Evolutionary conservation across 2,797 vertebrate genomes (phyloP).

Genomic region (Chaetophractus vellerosus): DNA sequence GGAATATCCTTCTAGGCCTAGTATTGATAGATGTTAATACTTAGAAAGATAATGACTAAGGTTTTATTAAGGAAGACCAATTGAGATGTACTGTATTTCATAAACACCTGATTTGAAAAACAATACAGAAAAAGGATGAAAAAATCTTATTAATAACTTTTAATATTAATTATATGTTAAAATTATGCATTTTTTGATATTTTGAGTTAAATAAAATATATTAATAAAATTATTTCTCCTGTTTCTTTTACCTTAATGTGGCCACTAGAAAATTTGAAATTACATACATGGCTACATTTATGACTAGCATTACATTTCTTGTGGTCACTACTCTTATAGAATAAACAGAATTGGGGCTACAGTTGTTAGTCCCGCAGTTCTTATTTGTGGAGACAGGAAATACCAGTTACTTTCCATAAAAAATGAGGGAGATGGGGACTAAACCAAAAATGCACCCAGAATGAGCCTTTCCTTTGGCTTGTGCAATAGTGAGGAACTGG

Average conservation of each 20-base stretch:
- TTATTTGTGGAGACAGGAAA: constrained; percentile 73
- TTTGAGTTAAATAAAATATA: constrained; percentile 43
- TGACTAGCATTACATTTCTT: background rate
- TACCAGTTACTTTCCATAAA: constrained; percentile 68
- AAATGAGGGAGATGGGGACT: constrained; percentile 33
- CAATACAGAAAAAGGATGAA: background rate
- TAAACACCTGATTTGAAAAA: background rate
- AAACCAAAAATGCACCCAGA: constrained; percentile 57
- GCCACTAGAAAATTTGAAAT: constrained; percentile 10
- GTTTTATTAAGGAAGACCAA: background rate
- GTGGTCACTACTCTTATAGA: background rate
- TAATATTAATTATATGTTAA: background rate
- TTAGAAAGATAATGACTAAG: too few species aligned
- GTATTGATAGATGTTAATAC: too few species aligned
- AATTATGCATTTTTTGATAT: background rate
- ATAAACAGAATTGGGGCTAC: background rate
- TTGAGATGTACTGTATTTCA: background rate
- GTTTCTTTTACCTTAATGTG: background rate
- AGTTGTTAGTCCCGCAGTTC: background rate
- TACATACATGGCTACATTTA: background rate
- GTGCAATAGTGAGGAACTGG: constrained; percentile 17
- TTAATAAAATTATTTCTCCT: background rate
- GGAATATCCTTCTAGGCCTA: background rate
- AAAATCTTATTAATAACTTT: background rate
- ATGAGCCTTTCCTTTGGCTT: constrained; percentile 40